Base-by-base conservation (phyloP, 2,797 vertebrate species). In the Dipus sagitta region DNA sequence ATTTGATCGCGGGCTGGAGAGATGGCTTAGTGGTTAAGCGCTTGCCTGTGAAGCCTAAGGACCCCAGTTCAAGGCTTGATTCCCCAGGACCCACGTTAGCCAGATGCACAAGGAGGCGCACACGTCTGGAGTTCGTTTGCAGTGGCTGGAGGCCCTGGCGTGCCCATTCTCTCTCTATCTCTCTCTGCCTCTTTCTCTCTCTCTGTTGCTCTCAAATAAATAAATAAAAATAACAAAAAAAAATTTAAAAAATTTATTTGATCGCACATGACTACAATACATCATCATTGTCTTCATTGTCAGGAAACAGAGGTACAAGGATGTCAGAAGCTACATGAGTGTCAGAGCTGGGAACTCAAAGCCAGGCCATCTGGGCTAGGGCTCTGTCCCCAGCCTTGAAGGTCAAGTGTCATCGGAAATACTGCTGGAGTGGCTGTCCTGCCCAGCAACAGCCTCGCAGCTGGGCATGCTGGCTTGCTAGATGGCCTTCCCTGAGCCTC, bases 1-100 rank as follows among this genome's bases (percentile, higher is more conserved):
- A 18, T 47, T 90, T 86, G 86, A 32, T 38, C 28, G 28, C 86
- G n/a, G n/a, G n/a, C n/a, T n/a, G n/a, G n/a, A n/a, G n/a, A n/a
- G n/a, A n/a, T n/a, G n/a, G n/a, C n/a, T n/a, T n/a, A n/a, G n/a
- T n/a, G n/a, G n/a, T n/a, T n/a, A n/a, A n/a, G n/a, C n/a, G n/a
- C n/a, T n/a, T n/a, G n/a, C n/a, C n/a, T n/a, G n/a, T n/a, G n/a
- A n/a, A n/a, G n/a, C n/a, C n/a, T n/a, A n/a, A n/a, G n/a, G n/a
- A n/a, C n/a, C n/a, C n/a, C n/a, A n/a, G n/a, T n/a, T n/a, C n/a
- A n/a, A n/a, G n/a, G n/a, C n/a, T n/a, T n/a, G n/a, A n/a, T n/a
- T n/a, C n/a, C n/a, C n/a, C n/a, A n/a, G n/a, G n/a, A n/a, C n/a
- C n/a, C n/a, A n/a, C n/a, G n/a, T n/a, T n/a, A n/a, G n/a, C n/a